Conservation (phyloP, 2,888 invertebrate genomes). For the Leucophenga maculata region DNA sequence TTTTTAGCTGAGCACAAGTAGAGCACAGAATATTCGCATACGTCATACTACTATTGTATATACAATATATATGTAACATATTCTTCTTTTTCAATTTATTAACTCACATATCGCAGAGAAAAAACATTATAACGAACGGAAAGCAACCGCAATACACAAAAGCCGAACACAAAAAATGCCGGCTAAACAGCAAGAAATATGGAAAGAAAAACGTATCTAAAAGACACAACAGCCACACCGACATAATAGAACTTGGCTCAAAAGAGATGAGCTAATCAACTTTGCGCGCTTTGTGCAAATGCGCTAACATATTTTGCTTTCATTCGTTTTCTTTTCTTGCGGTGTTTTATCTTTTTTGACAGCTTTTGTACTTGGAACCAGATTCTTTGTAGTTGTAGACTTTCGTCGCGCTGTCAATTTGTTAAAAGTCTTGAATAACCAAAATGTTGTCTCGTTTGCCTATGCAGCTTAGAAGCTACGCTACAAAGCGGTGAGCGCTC, state of each 20-base stretch:
- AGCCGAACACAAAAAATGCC: not conserved
- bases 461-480: not conserved
- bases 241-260: constrained; percentile 25
- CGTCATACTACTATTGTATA: not conserved
- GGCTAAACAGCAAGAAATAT: not conserved
- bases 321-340: constrained; percentile 7
- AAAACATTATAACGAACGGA: not conserved
- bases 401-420: not conserved
- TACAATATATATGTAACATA: not conserved
- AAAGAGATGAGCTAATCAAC: constrained; percentile 26
- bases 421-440: constrained; percentile 4
- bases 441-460: not conserved
- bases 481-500: no score
- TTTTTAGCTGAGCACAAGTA: constrained; percentile 16
- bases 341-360: constrained; percentile 7
- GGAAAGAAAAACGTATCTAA: not conserved
- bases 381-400: not conserved
- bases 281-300: constrained; percentile 24
- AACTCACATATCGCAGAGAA: constrained; percentile 4
- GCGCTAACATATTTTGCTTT: constrained; percentile 20
- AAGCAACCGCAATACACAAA: no score
- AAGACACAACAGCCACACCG: not conserved
- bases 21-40: not conserved
- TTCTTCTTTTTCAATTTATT: constrained; percentile 10
- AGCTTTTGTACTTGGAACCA: not conserved